These are phyloP conservation scores for Drepana falcataria DNA, from an alignment of 2,888 invertebrate genomes.

Conservation along the genomic window DNA sequence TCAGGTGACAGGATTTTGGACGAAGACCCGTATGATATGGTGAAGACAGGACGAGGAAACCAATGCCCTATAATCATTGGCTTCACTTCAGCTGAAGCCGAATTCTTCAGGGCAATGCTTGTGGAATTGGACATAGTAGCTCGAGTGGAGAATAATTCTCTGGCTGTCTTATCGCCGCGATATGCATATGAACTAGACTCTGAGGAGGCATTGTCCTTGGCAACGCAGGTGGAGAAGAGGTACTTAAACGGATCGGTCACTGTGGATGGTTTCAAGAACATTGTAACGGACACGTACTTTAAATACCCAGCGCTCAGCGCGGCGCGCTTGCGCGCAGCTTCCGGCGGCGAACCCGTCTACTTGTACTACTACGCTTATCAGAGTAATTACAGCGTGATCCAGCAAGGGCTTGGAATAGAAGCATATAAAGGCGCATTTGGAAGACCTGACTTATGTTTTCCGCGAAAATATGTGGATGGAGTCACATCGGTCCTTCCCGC, in stretches of 20 bases:
- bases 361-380: slow-evolving; percentile 68
- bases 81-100: slow-evolving; percentile 20
- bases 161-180: not conserved
- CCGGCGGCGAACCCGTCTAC: slow-evolving; percentile 44
- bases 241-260: slow-evolving; percentile 21
- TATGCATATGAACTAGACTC: not conserved
- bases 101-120: slow-evolving; percentile 10
- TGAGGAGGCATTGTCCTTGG: slow-evolving; percentile 4
- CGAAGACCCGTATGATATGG: slow-evolving; percentile 27
- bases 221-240: slow-evolving; percentile 12
- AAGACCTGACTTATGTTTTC: slow-evolving; percentile 68
- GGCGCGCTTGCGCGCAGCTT: slow-evolving; percentile 18
- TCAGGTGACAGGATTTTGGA: slow-evolving; percentile 26
- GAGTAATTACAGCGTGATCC: slow-evolving; percentile 51
- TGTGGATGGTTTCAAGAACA: slow-evolving; percentile 14
- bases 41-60: slow-evolving; percentile 26
- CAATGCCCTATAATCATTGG: slow-evolving; percentile 28
- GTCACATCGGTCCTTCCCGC: slow-evolving; percentile 9
- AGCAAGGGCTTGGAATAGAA: slow-evolving; percentile 26
- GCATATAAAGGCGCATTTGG: slow-evolving; percentile 56
- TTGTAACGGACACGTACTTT: slow-evolving; percentile 20
- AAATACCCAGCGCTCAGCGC: slow-evolving; percentile 29
- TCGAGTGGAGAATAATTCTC: slow-evolving; percentile 7
- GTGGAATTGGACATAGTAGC: slow-evolving; percentile 10
- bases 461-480: slow-evolving; percentile 23